These are phyloP conservation scores for Bothrops jararaca DNA, from an alignment of 2,113 vertebrate species.

Conservation along the genomic window DNA sequence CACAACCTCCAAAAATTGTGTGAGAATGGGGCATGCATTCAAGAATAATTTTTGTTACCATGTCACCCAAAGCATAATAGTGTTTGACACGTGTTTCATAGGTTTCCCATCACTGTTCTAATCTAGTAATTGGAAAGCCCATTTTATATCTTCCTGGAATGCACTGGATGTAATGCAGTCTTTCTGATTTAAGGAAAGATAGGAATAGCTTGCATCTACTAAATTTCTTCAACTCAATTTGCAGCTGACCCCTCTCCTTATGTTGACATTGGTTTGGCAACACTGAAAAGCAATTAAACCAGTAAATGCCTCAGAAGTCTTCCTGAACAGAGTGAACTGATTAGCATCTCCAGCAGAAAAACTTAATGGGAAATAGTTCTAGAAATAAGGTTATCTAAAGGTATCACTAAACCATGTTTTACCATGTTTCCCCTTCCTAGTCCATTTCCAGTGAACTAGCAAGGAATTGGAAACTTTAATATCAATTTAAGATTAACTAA, in stretches of 20 bases:
- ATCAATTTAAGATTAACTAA: not conserved
- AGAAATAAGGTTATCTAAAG: not conserved
- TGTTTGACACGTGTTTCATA: not conserved
- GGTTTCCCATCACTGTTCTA: not conserved
- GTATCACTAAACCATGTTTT: not conserved
- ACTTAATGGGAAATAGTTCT: not conserved
- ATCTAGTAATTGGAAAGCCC: not conserved
- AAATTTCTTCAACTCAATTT: not conserved
- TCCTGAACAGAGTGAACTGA: not conserved
- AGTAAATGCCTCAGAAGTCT: not conserved
- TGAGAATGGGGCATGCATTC: not conserved
- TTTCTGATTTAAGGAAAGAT: not conserved
- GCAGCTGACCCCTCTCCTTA: not conserved
- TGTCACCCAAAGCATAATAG: not conserved
- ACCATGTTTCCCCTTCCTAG: not conserved
- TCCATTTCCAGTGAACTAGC: not conserved
- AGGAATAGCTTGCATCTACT: not conserved
- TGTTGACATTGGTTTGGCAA: not conserved
- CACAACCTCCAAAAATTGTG: not conserved
- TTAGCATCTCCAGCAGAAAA: not conserved
- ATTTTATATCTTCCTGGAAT: not conserved
- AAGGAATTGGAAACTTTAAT: not conserved
- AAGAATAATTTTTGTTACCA: not conserved
- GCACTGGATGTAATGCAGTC: not conserved
- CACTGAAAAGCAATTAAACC: not conserved